phyloP scores from a whole-genome alignment of 2,797 vertebrate genomes.

The Nyctalus aviator region DNA sequence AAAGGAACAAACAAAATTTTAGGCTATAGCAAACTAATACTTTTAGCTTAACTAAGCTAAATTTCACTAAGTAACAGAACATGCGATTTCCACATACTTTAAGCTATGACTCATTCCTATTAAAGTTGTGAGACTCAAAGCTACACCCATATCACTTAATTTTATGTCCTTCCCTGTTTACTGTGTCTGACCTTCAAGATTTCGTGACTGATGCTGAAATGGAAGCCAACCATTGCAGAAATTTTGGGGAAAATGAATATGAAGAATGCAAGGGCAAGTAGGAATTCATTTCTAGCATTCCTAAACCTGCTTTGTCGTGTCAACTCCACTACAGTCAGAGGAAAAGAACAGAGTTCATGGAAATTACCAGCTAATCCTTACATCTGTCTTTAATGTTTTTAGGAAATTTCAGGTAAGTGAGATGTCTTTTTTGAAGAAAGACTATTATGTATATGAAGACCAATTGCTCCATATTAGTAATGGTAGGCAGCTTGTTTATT shows the following conservation, averaged over 20 bases:
- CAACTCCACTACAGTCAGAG: conserved; percentile 58
- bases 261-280: conserved; percentile 79
- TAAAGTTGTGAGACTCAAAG: conserved; percentile 53
- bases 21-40: background rate
- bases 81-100: conserved; percentile 34
- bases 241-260: conserved; percentile 69
- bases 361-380: conserved; percentile 65
- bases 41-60: conserved; percentile 36
- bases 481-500: conserved; percentile 6
- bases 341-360: conserved; percentile 74
- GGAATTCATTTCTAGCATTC: conserved; percentile 74
- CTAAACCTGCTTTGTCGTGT: conserved; percentile 64
- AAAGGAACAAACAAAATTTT: conserved; percentile 59
- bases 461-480: background rate
- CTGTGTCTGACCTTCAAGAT: conserved; percentile 81
- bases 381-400: conserved; percentile 66
- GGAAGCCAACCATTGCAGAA: conserved; percentile 70
- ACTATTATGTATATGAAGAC: background rate
- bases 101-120: conserved; percentile 59
- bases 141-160: conserved; percentile 70
- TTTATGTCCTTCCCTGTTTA: conserved; percentile 81
- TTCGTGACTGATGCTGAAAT: conserved; percentile 75
- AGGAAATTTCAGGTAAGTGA: conserved; percentile 82
- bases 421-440: conserved; percentile 58
- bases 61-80: conserved; percentile 55